A percentile compares a stretch with the other conserved stretches of the same genome.
These are phyloP conservation scores for Ammodytes marinus DNA, from an alignment of 2,113 vertebrate species.

Conservation along the genomic window DNA sequence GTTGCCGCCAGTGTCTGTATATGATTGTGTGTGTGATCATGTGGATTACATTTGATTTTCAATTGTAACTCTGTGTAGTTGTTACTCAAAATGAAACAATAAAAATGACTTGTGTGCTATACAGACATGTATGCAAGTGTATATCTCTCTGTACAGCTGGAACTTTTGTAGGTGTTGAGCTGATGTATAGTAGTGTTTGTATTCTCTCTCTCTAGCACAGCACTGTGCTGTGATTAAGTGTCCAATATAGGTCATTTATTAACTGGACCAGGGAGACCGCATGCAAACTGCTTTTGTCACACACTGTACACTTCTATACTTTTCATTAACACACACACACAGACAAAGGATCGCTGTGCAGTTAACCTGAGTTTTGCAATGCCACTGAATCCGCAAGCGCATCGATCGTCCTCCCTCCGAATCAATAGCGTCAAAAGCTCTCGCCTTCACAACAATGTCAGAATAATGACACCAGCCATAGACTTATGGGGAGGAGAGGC, in stretches of 20 bases:
- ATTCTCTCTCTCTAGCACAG: background rate
- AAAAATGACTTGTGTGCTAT: background rate
- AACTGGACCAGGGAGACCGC: conserved; percentile 22
- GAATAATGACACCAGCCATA: conserved; percentile 68
- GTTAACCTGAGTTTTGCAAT: conserved; percentile 46
- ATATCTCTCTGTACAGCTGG: background rate
- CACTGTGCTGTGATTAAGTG: conserved; percentile 13
- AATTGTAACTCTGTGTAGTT: conserved; percentile 2
- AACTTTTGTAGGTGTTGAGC: conserved; percentile 11
- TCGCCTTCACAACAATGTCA: conserved; percentile 67
- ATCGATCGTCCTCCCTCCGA: conserved; percentile 65
- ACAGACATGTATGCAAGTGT: background rate
- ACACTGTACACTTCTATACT: conserved; percentile 9
- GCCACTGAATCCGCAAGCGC: conserved; percentile 59
- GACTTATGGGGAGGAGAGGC: conserved; percentile 62
- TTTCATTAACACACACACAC: conserved; percentile 43
- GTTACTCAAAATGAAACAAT: background rate
- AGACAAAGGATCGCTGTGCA: conserved; percentile 48
- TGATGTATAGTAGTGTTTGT: conserved; percentile 10
- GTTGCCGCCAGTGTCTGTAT: conserved; percentile 7
- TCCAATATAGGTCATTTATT: conserved; percentile 25
- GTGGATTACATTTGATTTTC: conserved; percentile 13
- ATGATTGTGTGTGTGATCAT: background rate
- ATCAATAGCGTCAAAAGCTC: conserved; percentile 80
- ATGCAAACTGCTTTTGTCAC: conserved; percentile 25